phyloP scores from a whole-genome alignment of 2,888 invertebrate genomes.

The Caenorhabditis sp. region DNA sequence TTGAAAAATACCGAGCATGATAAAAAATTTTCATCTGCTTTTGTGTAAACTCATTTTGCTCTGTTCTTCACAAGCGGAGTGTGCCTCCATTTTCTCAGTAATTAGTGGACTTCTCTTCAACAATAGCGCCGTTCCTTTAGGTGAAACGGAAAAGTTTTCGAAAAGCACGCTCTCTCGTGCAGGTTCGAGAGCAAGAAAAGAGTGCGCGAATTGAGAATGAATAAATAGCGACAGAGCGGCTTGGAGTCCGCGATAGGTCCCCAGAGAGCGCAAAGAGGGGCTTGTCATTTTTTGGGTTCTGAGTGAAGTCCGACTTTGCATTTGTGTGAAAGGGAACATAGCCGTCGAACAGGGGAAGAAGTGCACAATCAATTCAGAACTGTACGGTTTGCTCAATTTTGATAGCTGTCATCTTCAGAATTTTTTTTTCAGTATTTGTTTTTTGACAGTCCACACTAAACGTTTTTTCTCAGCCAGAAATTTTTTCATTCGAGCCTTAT shows the following conservation, averaged over 20 bases:
- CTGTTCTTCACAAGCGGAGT: background rate
- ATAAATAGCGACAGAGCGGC: slow-evolving; percentile 24
- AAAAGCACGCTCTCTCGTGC: background rate
- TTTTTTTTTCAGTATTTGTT: too few species aligned
- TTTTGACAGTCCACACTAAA: too few species aligned
- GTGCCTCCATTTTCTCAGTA: background rate
- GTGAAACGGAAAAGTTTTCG: background rate
- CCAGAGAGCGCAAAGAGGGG: background rate
- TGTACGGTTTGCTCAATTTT: too few species aligned
- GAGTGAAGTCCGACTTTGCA: background rate
- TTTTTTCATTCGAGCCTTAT: too few species aligned
- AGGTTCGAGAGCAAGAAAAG: background rate
- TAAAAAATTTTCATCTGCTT: background rate
- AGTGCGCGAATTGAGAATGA: slow-evolving; percentile 4
- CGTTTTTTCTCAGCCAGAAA: too few species aligned
- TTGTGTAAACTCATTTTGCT: background rate
- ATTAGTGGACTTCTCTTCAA: slow-evolving; percentile 1
- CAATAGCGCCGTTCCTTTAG: background rate
- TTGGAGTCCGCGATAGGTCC: slow-evolving; percentile 24
- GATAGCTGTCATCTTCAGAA: too few species aligned
- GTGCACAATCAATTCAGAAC: background rate
- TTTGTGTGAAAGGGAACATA: background rate
- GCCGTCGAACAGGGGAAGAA: background rate
- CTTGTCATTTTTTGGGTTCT: too few species aligned
- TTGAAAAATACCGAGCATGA: slow-evolving; percentile 23